Base-by-base conservation (phyloP, 2,888 invertebrate species). In the Xestobium rufovillosum region DNA sequence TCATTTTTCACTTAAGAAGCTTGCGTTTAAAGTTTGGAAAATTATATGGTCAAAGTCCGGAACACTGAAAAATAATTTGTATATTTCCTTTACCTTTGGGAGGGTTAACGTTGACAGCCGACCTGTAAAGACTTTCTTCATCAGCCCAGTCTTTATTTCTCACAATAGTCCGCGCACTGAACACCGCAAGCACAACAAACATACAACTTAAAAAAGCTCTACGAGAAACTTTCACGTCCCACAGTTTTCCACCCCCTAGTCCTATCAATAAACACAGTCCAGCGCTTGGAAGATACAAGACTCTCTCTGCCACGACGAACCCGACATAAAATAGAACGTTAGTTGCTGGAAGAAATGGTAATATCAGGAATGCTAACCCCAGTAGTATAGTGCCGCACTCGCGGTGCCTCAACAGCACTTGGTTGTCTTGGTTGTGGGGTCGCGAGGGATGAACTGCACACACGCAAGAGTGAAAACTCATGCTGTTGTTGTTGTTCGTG, bases 11-110 rank as follows among this genome's bases (percentile, higher is more conserved):
- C n/a, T n/a, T n/a, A n/a, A n/a, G n/a, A n/a, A n/a, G n/a, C n/a
- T n/a, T n/a, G n/a, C n/a, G n/a, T n/a, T n/a, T n/a, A n/a, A n/a
- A n/a, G n/a, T n/a, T n/a, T n/a, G n/a, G n/a, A n/a, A n/a, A n/a
- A n/a, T n/a, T n/a, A n/a, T n/a, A n/a, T n/a, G n/a, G n/a, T n/a
- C n/a, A n/a, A n/a, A n/a, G n/a, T n/a, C n/a, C n/a, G n/a, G n/a
- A n/a, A n/a, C n/a, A n/a, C n/a, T n/a, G n/a, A n/a, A n/a, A n/a
- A n/a, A n/a, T n/a, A n/a, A n/a, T n/a, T n/a, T n/a, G n/a, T n/a
- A n/a, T n/a, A n/a, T n/a, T n/a, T n/a, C n/a, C n/a, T n/a, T 72
- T 65, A 94, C 95, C 92, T 86, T 96, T 97, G n/a, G 96, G 91
- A 35, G 96, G 95, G 69, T 96, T 97, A 58, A 95, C 80, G 53